phyloP scores from a whole-genome alignment of 2,888 invertebrate genomes.

The Pimpla rufipes region DNA sequence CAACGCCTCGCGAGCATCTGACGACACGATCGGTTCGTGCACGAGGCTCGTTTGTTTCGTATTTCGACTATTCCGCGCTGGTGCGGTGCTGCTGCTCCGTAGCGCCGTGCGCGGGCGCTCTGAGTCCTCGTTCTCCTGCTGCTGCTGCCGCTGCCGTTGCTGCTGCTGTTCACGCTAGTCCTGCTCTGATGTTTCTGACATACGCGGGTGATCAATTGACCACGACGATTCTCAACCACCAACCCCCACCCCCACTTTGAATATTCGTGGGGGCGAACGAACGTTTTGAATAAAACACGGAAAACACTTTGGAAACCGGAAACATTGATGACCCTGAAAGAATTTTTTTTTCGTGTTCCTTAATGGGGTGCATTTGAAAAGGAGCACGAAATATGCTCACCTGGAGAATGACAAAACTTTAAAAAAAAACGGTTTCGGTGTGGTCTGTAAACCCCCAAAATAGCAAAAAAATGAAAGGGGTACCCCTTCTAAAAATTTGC shows the following conservation, averaged over 20 bases:
- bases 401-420: too few relatives aligned
- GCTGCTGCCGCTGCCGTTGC: conserved; percentile 20
- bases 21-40: conserved; percentile 76
- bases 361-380: too few relatives aligned
- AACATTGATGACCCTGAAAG: neutral
- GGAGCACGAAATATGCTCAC: too few relatives aligned
- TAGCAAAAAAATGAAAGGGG: too few relatives aligned
- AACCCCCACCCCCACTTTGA: conserved; percentile 13
- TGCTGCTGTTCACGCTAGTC: too few relatives aligned
- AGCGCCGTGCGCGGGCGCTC: conserved; percentile 57
- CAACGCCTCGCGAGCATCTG: conserved; percentile 75
- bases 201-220: conserved; percentile 57
- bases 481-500: too few relatives aligned
- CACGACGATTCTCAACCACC: conserved; percentile 29
- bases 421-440: too few relatives aligned
- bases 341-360: too few relatives aligned
- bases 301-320: neutral
- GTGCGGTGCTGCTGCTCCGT: conserved; percentile 47
- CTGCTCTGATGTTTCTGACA: conserved; percentile 36
- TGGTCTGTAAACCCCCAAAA: too few relatives aligned
- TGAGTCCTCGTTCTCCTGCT: conserved; percentile 34
- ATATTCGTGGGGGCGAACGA: neutral
- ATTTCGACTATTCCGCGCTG: conserved; percentile 81
- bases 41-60: conserved; percentile 81
- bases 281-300: conserved; percentile 1